Base-by-base conservation (phyloP, 2,113 vertebrate genomes). In the Microcebus griseorufus region DNA sequence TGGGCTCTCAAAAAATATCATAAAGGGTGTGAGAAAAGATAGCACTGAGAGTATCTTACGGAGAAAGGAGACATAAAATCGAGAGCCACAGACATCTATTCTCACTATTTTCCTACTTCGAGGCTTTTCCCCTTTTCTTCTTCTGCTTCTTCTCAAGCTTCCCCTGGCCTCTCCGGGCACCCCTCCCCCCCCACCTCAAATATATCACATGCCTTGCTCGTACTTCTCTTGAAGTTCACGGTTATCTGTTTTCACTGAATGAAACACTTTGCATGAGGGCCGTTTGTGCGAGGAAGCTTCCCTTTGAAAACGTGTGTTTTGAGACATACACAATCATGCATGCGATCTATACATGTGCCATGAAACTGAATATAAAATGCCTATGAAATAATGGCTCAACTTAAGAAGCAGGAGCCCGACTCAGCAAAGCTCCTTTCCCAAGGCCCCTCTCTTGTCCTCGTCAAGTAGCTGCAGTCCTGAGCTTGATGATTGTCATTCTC, bases 81-180 rank as follows among this genome's bases (percentile, higher is more conserved):
- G 55, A 62, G 13, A 29, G 5, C 45, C 6, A 64, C n/a, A 51
- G 62, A 25, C 25, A 14, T 18, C 32, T 70, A 42, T 65, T 58
- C 64, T 48, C 32, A 53, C 11, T n/a, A 48, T 16, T 60, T 79
- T 25, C 34, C 70, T 76, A 4, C n/a, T 70, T 84, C 5, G 1
- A 53, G 53, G 18, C 20, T 78, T 95, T 81, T 75, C 9, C 32
- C 82, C 18, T 34, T 58, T 73, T 32, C 14, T 3, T 42, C 12
- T 48, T 37, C 25, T 65, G n/a, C 51, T 48, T 37, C 25, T 58
- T 45, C 51, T 45, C 27, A 13, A 45, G 32, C 72, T 53, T 27
- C n/a, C 69, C 3, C 5, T 12, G 32, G 22, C 2, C 8, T 0
- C 18, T 25, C 39, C 42, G 22, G 17, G 12, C 10, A 3, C 29